Percentiles rank a stretch among this genome's conserved stretches.
phyloP scores from a whole-genome alignment of 1,140 invertebrate genomes.

The Telenomus remus region DNA sequence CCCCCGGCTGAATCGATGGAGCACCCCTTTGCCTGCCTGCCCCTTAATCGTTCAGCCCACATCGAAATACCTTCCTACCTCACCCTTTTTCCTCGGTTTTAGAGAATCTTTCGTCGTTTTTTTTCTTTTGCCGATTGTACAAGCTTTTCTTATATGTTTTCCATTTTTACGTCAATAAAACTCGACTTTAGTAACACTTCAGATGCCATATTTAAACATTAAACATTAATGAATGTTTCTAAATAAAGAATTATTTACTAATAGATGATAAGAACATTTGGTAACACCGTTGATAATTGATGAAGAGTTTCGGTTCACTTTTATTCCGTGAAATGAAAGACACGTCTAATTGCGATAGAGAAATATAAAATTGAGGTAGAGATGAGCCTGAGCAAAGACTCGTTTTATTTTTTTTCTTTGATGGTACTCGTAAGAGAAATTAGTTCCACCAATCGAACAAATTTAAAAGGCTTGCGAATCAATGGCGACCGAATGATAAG shows the following conservation, averaged over 20 bases:
- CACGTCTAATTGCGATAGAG: too few species aligned
- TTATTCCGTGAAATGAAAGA: too few species aligned
- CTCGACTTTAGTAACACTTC: neutral
- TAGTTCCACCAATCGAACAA: slow-evolving; percentile 25
- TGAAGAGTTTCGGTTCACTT: too few species aligned
- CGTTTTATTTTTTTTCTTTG: too few species aligned
- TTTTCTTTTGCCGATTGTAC: slow-evolving; percentile 7
- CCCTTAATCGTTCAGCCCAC: slow-evolving; percentile 44
- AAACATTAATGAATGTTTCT: too few species aligned
- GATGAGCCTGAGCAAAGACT: too few species aligned
- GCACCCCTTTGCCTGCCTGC: slow-evolving; percentile 49
- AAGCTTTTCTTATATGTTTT: slow-evolving; percentile 18
- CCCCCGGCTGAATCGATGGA: slow-evolving; percentile 64
- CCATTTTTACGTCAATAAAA: slow-evolving; percentile 33
- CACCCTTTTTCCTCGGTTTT: slow-evolving; percentile 17
- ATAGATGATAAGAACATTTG: too few species aligned
- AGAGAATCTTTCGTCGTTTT: slow-evolving; percentile 20
- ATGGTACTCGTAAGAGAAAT: slow-evolving; percentile 13
- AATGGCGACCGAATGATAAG: slow-evolving; percentile 25
- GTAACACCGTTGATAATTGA: too few species aligned
- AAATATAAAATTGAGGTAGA: too few species aligned
- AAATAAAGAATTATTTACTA: too few species aligned
- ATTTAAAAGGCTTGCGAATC: slow-evolving; percentile 21
- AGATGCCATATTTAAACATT: too few species aligned
- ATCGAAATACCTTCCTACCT: slow-evolving; percentile 38